Conservation (phyloP, 1,140 invertebrate species). For the Calliopsis andreniformis region DNA sequence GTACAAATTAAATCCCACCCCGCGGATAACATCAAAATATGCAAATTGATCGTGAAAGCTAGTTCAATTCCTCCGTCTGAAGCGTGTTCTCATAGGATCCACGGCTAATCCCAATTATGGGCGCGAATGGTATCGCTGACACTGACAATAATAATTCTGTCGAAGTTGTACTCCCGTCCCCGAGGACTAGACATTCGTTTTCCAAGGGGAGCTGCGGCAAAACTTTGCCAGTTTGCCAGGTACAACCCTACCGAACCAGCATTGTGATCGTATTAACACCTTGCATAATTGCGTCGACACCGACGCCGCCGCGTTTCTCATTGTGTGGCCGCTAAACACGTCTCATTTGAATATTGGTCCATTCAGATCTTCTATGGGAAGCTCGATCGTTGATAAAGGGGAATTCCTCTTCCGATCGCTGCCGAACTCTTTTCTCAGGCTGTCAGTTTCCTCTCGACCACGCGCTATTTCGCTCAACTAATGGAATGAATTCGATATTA, state of each 20-base stretch:
- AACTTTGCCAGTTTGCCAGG: constrained; percentile 67
- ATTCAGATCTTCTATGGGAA: constrained; percentile 74
- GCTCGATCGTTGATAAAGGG: constrained; percentile 69
- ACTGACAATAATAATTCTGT: constrained; percentile 68
- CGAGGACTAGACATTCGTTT: constrained; percentile 42
- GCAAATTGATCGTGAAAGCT: constrained; percentile 58
- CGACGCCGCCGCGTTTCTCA: constrained; percentile 63
- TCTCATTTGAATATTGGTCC: constrained; percentile 79
- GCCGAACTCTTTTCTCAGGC: constrained; percentile 73
- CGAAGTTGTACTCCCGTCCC: not conserved
- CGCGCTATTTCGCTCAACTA: not conserved
- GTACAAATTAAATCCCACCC: not conserved
- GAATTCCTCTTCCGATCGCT: constrained; percentile 9
- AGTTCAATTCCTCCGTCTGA: not conserved
- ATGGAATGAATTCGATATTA: too few species aligned
- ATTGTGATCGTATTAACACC: constrained; percentile 80
- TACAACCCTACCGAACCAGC: constrained; percentile 71
- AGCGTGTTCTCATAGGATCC: constrained; percentile 53
- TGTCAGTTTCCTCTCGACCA: constrained; percentile 47
- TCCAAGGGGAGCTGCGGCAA: constrained; percentile 59
- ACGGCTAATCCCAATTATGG: constrained; percentile 72
- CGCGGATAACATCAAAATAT: constrained; percentile 69
- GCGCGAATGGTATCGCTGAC: constrained; percentile 1
- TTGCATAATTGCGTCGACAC: constrained; percentile 75
- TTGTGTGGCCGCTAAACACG: constrained; percentile 74